Percentiles rank a stretch among this genome's conserved stretches.
phyloP scores from a whole-genome alignment of 1,140 invertebrate species.

The Drosophila elegans region DNA sequence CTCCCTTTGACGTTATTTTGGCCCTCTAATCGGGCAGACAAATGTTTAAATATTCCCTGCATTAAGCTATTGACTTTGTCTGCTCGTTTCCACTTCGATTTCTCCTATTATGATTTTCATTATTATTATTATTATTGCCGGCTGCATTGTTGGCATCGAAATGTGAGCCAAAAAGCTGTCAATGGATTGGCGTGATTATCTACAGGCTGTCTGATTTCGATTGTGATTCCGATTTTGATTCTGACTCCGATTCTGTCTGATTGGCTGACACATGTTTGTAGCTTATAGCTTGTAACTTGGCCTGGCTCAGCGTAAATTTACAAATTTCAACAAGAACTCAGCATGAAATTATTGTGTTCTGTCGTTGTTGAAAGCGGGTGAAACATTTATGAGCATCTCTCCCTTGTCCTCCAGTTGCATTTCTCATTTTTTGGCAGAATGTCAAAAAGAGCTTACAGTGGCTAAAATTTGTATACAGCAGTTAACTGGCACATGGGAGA shows the following conservation, averaged over 20 bases:
- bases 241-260: slow-evolving; percentile 25
- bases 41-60: slow-evolving; percentile 36
- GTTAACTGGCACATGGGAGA: neutral
- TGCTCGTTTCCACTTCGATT: slow-evolving; percentile 44
- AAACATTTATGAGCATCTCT: slow-evolving; percentile 32
- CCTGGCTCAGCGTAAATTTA: slow-evolving; percentile 73
- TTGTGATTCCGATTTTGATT: slow-evolving; percentile 21
- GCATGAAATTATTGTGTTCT: slow-evolving; percentile 77
- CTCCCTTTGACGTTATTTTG: slow-evolving; percentile 25
- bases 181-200: slow-evolving; percentile 44
- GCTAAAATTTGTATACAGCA: slow-evolving; percentile 31
- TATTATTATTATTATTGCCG: slow-evolving; percentile 38
- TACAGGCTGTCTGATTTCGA: slow-evolving; percentile 39
- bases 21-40: slow-evolving; percentile 37
- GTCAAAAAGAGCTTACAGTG: slow-evolving; percentile 53
- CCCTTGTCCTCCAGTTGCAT: neutral
- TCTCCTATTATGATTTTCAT: slow-evolving; percentile 28
- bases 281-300: slow-evolving; percentile 28
- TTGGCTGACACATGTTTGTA: slow-evolving; percentile 55
- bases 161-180: slow-evolving; percentile 39
- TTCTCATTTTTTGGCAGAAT: slow-evolving; percentile 41
- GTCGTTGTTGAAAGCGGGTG: slow-evolving; percentile 18
- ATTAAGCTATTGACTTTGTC: slow-evolving; percentile 49
- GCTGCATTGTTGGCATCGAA: slow-evolving; percentile 49
- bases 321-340: slow-evolving; percentile 82